Base-by-base conservation (phyloP, 2,888 invertebrate genomes). In the Hartigia nigra region DNA sequence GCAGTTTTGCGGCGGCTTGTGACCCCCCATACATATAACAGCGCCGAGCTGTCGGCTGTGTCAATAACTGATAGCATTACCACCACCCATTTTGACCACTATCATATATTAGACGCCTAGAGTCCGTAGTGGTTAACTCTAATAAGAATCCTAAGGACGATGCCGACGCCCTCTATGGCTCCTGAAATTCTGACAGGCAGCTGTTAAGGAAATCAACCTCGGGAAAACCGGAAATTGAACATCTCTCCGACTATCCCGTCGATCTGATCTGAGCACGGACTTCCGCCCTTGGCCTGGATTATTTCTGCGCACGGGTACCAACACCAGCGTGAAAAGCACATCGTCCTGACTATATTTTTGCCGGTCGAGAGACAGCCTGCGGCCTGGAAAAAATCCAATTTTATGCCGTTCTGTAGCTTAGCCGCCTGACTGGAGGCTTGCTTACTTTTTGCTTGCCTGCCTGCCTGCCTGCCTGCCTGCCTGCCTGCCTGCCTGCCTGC, bases 51-150 rank as follows among this genome's bases (percentile, higher is more conserved):
- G 87, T 87, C 86, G 87, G 81, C 88, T 87, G 88, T 88, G 89
- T 88, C 89, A 88, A 88, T 88, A 88, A 84, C 89, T 86, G 88
- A 88, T 88, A 88, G 85, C 83, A 88, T 79, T 82, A 86, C 81
- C 70, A 80, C 78, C 80, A 79, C 75, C 78, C 76, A 75, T 78
- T 78, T 76, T 75, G 78, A 76, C 78, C 78, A 79, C 78, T 79
- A 72, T 75, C 74, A 76, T 76, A 74, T 79, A 77, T 75, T 75
- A 78, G 74, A 36, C 39, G 69, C 34, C 36, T 69, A 81, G 76
- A 70, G 77, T 74, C 76, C 75, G 35, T 74, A 69, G 36, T 69
- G 76, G 69, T 74, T 31, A 36, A 77, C 77, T 35, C 74, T 35
- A 77, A 76, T 75, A 79, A 79, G 79, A 77, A 79, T 77, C 36